Evolutionary conservation across 2,113 vertebrate species (phyloP), one percentile per base, ranked within the genome.

Genomic region (Axis porcinus): DNA sequence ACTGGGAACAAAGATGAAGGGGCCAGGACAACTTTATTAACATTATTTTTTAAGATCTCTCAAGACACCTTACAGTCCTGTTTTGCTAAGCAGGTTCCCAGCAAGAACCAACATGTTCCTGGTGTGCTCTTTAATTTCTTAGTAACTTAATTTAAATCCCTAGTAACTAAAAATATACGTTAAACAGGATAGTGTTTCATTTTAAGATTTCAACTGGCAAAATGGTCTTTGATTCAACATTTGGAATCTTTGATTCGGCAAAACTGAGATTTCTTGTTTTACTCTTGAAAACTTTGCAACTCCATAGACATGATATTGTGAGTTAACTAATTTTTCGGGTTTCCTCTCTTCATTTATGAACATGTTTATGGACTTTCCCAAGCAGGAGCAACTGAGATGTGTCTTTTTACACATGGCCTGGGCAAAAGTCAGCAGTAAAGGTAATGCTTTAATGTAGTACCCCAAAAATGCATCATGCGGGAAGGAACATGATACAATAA

Each of bases 381-480:
- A 6, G 40, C 2, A 58, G 17, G 2, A 23, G 67, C 23, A 64
- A 62, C 25, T 60, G 3, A 74, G 86, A 62, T n/a, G 25, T 92
- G 36, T 70, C 47, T 74, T 45, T 54, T 89, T 27, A 30, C 6
- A 2, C 2, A 12, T 33, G 1, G 4, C 3, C 12, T 28, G n/a
- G 55, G 5, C 40, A 30, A 40, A 74, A n/a, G 7, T 91, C 47
- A 89, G 23, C 78, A 30, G 55, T 12, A 36, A 54, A 88, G 21
- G 33, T 9, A 36, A 54, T 43, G 33, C 30, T 78, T 84, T 19
- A 58, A 6, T 33, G 17, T 40, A 60, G 16, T 40, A 6, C 0
- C 12, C 30, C 1, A 0, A 33, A 52, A 67, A 79, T 47, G 21
- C 0, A 74, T 36, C 12, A 4, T 6, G 3, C 1, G n/a, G 6